Conservation (phyloP, 1,140 invertebrate genomes). For the Cryptotermes secundus region DNA sequence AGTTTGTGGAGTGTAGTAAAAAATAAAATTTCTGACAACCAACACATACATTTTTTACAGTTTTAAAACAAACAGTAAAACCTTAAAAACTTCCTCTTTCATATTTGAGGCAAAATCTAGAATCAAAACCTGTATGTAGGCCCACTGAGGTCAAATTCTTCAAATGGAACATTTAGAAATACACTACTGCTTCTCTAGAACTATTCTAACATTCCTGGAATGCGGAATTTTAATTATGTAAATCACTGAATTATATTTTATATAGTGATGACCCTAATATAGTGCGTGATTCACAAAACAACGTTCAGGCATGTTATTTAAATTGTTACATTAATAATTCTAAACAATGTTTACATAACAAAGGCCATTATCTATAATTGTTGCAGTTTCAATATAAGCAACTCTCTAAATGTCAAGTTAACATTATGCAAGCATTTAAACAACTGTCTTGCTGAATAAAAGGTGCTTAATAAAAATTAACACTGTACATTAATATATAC, state of each 20-base stretch:
- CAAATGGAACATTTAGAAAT: not conserved
- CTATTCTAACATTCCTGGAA: not conserved
- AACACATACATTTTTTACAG: not conserved
- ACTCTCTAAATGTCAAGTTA: not conserved
- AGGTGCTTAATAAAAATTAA: not conserved
- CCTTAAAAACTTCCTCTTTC: not conserved
- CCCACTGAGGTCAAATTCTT: not conserved
- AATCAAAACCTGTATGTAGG: not conserved
- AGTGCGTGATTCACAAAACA: not conserved
- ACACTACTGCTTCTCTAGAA: not conserved
- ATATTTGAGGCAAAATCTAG: not conserved
- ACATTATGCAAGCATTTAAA: not conserved
- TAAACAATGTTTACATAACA: not conserved
- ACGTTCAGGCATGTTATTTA: not conserved
- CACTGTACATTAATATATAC: not conserved
- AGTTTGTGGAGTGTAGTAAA: not conserved
- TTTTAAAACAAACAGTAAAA: not conserved
- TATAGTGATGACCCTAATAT: not conserved
- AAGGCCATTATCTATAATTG: not conserved
- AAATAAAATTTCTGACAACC: constrained; percentile 7
- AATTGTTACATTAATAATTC: not conserved
- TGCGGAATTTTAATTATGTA: not conserved
- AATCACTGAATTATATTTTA: not conserved
- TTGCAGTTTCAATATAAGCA: not conserved
- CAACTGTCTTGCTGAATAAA: not conserved